Conservation (phyloP, 2,113 vertebrate species). For the Gopherus evgoodei region DNA sequence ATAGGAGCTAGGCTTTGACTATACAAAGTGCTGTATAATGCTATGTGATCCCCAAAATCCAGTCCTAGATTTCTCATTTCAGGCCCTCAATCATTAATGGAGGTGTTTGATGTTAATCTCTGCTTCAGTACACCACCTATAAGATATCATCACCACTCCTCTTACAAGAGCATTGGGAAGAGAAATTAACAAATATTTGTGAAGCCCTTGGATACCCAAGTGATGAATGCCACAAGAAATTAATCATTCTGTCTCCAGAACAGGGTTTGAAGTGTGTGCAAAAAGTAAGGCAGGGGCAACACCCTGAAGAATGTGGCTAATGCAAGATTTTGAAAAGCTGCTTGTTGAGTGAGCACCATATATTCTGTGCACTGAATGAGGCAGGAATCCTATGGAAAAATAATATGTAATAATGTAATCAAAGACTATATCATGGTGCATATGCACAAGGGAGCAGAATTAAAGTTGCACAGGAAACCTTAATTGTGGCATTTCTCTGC, state of each 20-base stretch:
- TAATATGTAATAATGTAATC: background rate
- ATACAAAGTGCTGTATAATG: background rate
- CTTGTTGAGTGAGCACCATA: background rate
- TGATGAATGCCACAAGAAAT: rapidly evolving
- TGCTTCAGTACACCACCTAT: background rate
- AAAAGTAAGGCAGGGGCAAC: background rate
- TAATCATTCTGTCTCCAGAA: background rate
- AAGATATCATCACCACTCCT: background rate
- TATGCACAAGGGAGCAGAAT: background rate
- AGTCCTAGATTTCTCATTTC: background rate
- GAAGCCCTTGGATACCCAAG: background rate
- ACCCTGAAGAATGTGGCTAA: background rate
- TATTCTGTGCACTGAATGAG: rapidly evolving
- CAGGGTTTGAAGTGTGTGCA: rapidly evolving
- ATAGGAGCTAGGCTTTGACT: background rate
- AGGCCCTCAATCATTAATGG: background rate
- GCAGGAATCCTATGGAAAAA: background rate
- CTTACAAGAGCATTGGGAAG: background rate
- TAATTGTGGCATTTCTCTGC: background rate
- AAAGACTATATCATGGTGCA: rapidly evolving
- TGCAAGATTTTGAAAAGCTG: background rate
- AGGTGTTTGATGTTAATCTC: rapidly evolving
- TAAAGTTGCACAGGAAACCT: background rate
- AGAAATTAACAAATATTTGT: background rate
- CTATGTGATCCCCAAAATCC: background rate